These are phyloP conservation scores for Chionis minor DNA, from an alignment of 2,113 vertebrate species.

Conservation along the genomic window DNA sequence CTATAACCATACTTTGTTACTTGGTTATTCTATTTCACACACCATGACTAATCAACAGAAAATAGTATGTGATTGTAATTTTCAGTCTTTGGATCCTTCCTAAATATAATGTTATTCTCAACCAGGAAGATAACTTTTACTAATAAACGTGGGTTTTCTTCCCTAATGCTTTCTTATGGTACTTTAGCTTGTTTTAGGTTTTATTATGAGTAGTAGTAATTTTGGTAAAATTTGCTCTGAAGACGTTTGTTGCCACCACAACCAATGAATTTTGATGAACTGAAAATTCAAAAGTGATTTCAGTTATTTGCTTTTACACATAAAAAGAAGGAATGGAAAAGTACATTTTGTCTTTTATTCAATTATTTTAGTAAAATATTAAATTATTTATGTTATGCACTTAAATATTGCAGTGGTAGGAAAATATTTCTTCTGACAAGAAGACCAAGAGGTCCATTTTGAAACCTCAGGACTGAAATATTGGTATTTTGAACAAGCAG, in stretches of 20 bases:
- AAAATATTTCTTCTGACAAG: neutral
- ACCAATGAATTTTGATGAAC: neutral
- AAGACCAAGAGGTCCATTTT: neutral
- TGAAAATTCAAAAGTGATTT: neutral
- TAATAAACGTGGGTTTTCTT: neutral
- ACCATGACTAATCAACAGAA: neutral
- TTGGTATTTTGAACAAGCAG: accelerated
- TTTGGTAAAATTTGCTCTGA: neutral
- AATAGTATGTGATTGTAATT: neutral
- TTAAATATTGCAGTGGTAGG: neutral
- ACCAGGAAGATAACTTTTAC: neutral
- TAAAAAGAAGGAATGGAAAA: neutral
- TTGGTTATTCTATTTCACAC: neutral
- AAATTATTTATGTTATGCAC: neutral
- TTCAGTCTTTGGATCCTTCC: neutral
- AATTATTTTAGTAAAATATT: neutral
- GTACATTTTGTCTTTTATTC: neutral
- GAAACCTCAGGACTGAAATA: neutral
- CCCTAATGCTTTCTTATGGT: neutral
- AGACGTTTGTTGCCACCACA: neutral
- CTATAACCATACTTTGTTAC: neutral
- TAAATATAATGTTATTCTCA: neutral
- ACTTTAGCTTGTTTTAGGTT: neutral
- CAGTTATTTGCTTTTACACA: neutral
- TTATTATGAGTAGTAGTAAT: neutral